A percentile compares a stretch with the other conserved stretches of the same genome.
Conservation (phyloP, 2,888 invertebrate genomes). For the Apoderus coryli region DNA sequence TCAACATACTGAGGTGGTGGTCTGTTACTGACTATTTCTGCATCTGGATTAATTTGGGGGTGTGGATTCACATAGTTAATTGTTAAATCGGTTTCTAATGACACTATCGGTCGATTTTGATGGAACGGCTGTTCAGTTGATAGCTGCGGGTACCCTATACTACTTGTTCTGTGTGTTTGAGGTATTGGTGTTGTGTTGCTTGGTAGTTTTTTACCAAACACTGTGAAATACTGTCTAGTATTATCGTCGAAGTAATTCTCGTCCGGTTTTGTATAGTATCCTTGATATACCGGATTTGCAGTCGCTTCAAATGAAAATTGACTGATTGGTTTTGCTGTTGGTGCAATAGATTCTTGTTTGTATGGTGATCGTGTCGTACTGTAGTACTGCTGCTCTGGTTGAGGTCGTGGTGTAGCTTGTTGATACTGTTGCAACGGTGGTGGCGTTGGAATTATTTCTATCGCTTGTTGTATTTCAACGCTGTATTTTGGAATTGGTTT, state of each 20-base stretch:
- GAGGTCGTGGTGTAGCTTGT: not conserved
- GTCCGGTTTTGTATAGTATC: slow-evolving; percentile 57
- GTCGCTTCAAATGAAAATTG: slow-evolving; percentile 30
- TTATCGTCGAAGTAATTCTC: slow-evolving; percentile 56
- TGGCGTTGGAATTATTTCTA: slow-evolving; percentile 27
- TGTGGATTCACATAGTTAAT: slow-evolving; percentile 57
- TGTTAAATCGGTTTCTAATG: slow-evolving; percentile 49
- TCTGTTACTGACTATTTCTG: slow-evolving; percentile 40
- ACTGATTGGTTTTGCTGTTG: slow-evolving; percentile 22
- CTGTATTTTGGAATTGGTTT: slow-evolving; percentile 27
- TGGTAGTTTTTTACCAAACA: slow-evolving; percentile 54
- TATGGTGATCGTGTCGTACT: slow-evolving; percentile 5
- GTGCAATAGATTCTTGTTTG: slow-evolving; percentile 14
- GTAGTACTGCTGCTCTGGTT: not conserved
- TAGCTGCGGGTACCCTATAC: slow-evolving; percentile 4
- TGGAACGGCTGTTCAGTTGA: slow-evolving; percentile 16
- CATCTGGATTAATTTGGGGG: slow-evolving; percentile 50
- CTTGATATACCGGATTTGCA: slow-evolving; percentile 34
- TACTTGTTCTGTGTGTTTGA: slow-evolving; percentile 6
- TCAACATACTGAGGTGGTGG: slow-evolving; percentile 8
- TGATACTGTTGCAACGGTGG: slow-evolving; percentile 9
- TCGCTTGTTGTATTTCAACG: slow-evolving; percentile 31
- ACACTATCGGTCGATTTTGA: slow-evolving; percentile 25
- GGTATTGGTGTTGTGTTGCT: slow-evolving; percentile 33
- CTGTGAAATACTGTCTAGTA: slow-evolving; percentile 58